Percentiles rank a stretch among this genome's conserved stretches.
phyloP scores from a whole-genome alignment of 1,140 invertebrate species.

The fruit fly (Drosophila melanogaster) region Release_6_plus_ISO1_MT NT_033779.5:6201501-6202000 shows the following conservation, averaged over 20 bases:
- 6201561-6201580: background rate
- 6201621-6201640: background rate
- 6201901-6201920: conserved; percentile 31
- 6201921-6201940: conserved; percentile 70
- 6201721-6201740: no score
- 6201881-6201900: conserved; percentile 65
- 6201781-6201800: conserved; percentile 9
- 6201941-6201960: conserved; percentile 46
- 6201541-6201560: background rate
- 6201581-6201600: background rate
- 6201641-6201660: no score
- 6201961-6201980: conserved; percentile 69
- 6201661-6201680: no score
- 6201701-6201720: no score
- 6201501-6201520: background rate
- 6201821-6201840: conserved; percentile 70
- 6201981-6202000: conserved; percentile 77
- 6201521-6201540: background rate
- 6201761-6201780: background rate
- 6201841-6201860: conserved; percentile 84
- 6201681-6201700: no score
- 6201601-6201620: background rate
- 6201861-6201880: conserved; percentile 74
- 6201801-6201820: conserved; percentile 24
- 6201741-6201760: background rate